A percentile compares a stretch with the other conserved stretches of the same genome.
phyloP scores from a whole-genome alignment of 2,888 invertebrate genomes.

The Rhyacophila evoluta region DNA sequence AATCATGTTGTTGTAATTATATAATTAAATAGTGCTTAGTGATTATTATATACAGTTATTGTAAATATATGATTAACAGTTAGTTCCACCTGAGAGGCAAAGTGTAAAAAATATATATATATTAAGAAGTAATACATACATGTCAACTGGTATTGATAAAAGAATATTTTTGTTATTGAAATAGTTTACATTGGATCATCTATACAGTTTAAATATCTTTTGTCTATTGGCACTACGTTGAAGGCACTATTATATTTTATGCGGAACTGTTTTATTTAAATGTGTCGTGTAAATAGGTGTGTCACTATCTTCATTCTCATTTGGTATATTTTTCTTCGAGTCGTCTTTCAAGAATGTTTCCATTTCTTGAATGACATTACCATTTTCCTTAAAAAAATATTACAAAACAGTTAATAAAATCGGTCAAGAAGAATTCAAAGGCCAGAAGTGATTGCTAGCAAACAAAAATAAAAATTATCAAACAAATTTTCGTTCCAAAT shows the following conservation, averaged over 20 bases:
- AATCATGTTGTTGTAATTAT: slow-evolving; percentile 1
- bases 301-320: slow-evolving; percentile 23
- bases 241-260: slow-evolving; percentile 48
- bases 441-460: too few relatives aligned
- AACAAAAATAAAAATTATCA: too few relatives aligned
- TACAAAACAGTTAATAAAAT: too few relatives aligned
- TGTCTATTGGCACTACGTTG: slow-evolving; percentile 41
- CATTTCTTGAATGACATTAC: slow-evolving; percentile 47
- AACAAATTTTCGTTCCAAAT: too few relatives aligned
- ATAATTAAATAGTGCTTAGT: not conserved
- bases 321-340: slow-evolving; percentile 8
- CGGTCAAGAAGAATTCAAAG: too few relatives aligned
- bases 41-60: slow-evolving; percentile 7
- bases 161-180: slow-evolving; percentile 5
- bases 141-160: slow-evolving; percentile 11
- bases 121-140: not conserved
- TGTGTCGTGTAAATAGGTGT: slow-evolving; percentile 30
- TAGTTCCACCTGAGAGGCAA: not conserved
- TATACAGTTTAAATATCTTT: not conserved
- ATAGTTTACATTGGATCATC: not conserved
- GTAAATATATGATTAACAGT: slow-evolving; percentile 7
- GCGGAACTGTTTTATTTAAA: slow-evolving; percentile 21
- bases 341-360: slow-evolving; percentile 43
- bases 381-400: slow-evolving; percentile 43
- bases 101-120: slow-evolving; percentile 22